Conservation (phyloP, 2,113 vertebrate species). For the Bujurquina vittata region DNA sequence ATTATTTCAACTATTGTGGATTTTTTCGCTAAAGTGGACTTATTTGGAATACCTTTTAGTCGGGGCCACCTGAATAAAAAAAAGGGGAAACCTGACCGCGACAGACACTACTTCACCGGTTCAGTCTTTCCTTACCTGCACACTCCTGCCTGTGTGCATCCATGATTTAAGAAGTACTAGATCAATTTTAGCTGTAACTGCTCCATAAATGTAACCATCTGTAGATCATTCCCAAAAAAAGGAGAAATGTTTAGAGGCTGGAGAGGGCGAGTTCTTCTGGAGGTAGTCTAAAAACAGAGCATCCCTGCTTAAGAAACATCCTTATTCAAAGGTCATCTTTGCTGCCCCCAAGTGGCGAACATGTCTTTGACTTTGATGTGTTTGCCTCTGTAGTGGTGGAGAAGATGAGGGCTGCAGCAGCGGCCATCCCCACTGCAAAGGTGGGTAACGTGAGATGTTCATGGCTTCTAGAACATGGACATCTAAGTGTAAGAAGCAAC, state of each 20-base stretch:
- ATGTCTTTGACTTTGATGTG: not conserved
- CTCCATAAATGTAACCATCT: not conserved
- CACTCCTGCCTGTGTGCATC: not conserved
- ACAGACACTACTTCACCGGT: not conserved
- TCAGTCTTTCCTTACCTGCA: not conserved
- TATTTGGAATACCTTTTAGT: no score
- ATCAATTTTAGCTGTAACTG: not conserved
- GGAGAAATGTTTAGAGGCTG: not conserved
- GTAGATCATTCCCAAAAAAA: not conserved
- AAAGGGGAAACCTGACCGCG: no score
- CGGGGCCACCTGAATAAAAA: no score
- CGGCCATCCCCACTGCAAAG: constrained; percentile 78
- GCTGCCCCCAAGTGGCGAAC: not conserved
- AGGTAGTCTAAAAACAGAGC: not conserved
- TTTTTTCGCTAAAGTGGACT: no score
- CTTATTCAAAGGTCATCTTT: not conserved
- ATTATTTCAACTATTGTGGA: no score
- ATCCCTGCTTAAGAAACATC: not conserved
- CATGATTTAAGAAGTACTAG: not conserved
- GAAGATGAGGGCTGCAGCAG: constrained; percentile 80
- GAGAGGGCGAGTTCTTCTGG: no score
- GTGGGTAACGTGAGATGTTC: constrained; percentile 59
- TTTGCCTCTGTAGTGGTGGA: constrained; percentile 82
- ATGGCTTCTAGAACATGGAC: not conserved
- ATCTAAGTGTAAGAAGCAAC: not conserved